Conservation (phyloP, 2,797 vertebrate genomes). For the Enteromius radiatus region DNA sequence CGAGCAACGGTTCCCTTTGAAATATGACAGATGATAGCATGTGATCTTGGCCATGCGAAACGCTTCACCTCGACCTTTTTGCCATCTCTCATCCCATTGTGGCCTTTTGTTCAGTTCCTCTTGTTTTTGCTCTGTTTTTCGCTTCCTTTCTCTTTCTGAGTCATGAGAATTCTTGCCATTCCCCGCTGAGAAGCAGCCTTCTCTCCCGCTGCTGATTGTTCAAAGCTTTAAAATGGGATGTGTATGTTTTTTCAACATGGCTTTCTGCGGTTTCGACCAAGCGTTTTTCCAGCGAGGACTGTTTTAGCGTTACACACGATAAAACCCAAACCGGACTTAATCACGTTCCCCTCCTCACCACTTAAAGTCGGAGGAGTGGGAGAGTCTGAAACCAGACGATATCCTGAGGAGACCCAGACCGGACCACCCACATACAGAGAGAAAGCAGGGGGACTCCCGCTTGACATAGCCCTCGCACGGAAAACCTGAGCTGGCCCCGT, state of each 20-base stretch:
- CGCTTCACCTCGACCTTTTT: constrained; percentile 46
- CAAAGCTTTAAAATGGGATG: constrained; percentile 42
- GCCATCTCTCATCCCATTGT: constrained; percentile 34
- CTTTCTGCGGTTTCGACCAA: constrained; percentile 39
- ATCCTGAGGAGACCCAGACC: constrained; percentile 50
- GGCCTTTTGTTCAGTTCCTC: constrained; percentile 38
- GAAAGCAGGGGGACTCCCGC: constrained; percentile 25
- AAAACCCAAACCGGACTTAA: constrained; percentile 52
- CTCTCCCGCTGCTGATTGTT: constrained; percentile 42
- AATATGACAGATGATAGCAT: constrained; percentile 48
- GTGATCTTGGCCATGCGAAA: constrained; percentile 46
- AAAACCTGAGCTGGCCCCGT: constrained; percentile 41
- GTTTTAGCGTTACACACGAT: constrained; percentile 48
- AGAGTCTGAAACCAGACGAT: constrained; percentile 47
- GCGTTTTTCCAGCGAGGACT: constrained; percentile 35
- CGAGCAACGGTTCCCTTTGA: constrained; percentile 34
- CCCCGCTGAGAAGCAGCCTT: constrained; percentile 33
- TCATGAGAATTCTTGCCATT: constrained; percentile 43
- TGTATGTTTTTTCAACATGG: constrained; percentile 35
- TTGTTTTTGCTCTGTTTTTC: constrained; percentile 28
- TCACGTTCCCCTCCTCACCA: constrained; percentile 44
- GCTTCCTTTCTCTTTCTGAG: constrained; percentile 41
- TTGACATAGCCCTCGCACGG: constrained; percentile 37
- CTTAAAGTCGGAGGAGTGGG: constrained; percentile 36
- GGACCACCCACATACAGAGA: constrained; percentile 39